phyloP scores from a whole-genome alignment of 2,113 vertebrate genomes.

The Dolichallabes microphthalmus region DNA sequence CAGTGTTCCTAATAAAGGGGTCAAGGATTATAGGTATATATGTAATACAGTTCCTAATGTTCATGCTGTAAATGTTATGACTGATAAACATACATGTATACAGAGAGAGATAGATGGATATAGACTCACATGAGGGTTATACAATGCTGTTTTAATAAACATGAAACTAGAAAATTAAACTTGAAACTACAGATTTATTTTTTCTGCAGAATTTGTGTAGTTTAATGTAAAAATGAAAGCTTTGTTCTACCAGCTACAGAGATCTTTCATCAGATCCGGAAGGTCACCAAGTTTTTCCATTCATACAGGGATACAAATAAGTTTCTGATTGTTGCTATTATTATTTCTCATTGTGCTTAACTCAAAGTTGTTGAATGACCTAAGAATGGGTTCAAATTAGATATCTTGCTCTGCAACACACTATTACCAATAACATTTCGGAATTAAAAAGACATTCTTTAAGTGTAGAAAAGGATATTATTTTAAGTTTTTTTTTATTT shows the following conservation, averaged over 20 bases:
- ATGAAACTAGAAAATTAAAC: neutral
- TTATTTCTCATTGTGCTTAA: conserved; percentile 32
- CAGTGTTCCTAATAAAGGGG: no score
- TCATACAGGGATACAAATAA: neutral
- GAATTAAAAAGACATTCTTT: neutral
- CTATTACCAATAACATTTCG: neutral
- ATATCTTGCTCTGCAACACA: neutral
- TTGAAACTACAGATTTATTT: neutral
- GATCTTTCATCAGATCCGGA: conserved; percentile 29
- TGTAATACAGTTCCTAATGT: no score
- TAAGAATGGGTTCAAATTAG: conserved; percentile 41
- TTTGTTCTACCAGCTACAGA: neutral
- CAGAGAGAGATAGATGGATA: no score
- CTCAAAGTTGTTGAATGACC: conserved; percentile 31
- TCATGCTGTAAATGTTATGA: no score
- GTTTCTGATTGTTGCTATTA: conserved; percentile 15
- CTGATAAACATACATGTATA: no score
- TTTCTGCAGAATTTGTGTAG: conserved; percentile 4
- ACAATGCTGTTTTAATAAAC: conserved; percentile 1
- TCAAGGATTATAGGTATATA: no score
- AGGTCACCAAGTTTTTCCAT: neutral
- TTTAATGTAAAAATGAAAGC: conserved; percentile 17
- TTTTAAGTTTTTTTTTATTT: neutral
- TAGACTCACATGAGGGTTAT: neutral
- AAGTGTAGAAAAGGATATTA: neutral